These are phyloP conservation scores for Philypnodon macrostomus DNA, from an alignment of 2,797 vertebrate species.

Conservation along the genomic window DNA sequence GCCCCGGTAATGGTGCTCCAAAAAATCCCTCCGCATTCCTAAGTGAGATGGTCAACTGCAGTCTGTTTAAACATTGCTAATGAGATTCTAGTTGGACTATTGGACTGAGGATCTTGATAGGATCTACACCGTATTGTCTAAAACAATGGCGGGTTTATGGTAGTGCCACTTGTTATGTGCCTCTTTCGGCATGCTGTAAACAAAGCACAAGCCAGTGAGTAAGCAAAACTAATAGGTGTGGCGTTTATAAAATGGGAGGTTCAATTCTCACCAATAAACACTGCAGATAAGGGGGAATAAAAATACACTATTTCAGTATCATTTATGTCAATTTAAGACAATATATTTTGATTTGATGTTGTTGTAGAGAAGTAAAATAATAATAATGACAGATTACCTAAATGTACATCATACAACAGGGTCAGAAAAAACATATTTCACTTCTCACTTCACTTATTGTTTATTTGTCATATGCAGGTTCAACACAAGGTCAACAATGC, in stretches of 20 bases:
- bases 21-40: conserved; percentile 56
- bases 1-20: conserved; percentile 28
- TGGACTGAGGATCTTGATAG: conserved; percentile 39
- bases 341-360: too few species aligned
- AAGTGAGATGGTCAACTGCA: conserved; percentile 28
- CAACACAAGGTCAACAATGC: too few species aligned
- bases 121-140: conserved; percentile 51
- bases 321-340: conserved; percentile 9
- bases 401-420: too few species aligned
- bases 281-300: background rate
- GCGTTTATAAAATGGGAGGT: conserved; percentile 12
- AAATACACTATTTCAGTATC: conserved; percentile 6
- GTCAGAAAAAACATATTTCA: too few species aligned
- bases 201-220: conserved; percentile 43
- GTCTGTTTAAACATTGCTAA: conserved; percentile 61
- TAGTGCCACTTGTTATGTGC: conserved; percentile 49
- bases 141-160: conserved; percentile 56
- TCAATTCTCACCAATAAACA: conserved; percentile 12
- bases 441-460: too few species aligned
- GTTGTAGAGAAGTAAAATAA: too few species aligned
- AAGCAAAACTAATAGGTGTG: conserved; percentile 29
- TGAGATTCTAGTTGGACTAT: conserved; percentile 54
- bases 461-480: too few species aligned
- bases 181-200: conserved; percentile 56
- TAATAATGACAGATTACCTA: too few species aligned